Percentiles rank a stretch among this genome's conserved stretches.
Evolutionary conservation across 35 echinoderm and acorn worm genomes (phyloP).

Genomic region (Hemicentrotus pulcherrimus): DNA sequence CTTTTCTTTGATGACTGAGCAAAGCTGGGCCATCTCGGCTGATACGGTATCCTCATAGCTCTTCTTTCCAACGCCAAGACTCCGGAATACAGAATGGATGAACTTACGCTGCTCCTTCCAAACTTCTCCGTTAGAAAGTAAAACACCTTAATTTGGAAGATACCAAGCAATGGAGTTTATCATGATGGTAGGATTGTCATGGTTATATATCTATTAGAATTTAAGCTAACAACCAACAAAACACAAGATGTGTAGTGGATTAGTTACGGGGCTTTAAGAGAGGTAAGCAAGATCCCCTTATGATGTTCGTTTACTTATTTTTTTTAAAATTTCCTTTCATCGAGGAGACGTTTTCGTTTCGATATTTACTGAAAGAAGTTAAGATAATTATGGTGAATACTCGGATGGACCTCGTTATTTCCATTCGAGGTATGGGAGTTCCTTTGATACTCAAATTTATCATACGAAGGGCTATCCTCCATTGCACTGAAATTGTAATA

Average conservation of each 20-base stretch:
- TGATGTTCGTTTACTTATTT: no score
- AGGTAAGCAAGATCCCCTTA: no score
- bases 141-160: constrained; percentile 68
- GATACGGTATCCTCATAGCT: constrained; percentile 69
- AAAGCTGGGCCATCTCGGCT: not conserved
- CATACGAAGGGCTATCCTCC: not conserved
- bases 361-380: no score
- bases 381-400: no score
- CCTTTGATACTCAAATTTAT: not conserved
- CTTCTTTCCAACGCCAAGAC: constrained; percentile 84
- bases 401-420: no score
- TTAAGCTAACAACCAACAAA: no score
- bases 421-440: no score
- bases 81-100: constrained; percentile 66
- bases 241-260: no score
- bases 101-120: constrained; percentile 87
- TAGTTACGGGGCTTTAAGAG: no score
- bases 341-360: no score
- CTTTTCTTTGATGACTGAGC: constrained; percentile 34
- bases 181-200: not conserved
- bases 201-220: no score
- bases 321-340: no score
- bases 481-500: not conserved
- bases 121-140: constrained; percentile 45
- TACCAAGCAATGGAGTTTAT: not conserved